phyloP scores from a whole-genome alignment of 2,888 invertebrate genomes.

The Pachymerium ferrugineum region DNA sequence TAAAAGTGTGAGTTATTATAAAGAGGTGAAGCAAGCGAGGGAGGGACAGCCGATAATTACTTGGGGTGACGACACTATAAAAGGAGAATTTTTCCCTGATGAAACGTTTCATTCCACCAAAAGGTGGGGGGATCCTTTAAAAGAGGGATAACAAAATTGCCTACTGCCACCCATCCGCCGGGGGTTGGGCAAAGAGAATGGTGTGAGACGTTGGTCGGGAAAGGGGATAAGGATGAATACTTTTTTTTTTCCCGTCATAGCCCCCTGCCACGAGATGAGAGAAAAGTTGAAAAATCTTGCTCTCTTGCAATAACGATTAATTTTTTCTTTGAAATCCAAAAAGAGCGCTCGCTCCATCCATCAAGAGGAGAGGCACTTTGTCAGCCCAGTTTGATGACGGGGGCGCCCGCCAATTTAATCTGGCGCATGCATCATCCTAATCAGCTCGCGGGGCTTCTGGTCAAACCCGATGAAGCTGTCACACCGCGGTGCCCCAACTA shows the following conservation, averaged over 20 bases:
- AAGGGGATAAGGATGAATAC: conserved; percentile 7
- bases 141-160: conserved; percentile 17
- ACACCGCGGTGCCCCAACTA: no score
- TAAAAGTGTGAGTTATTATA: conserved; percentile 16
- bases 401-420: background rate
- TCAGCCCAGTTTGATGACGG: background rate
- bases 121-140: background rate
- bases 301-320: background rate
- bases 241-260: background rate
- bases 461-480: conserved; percentile 12
- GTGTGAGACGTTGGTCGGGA: background rate
- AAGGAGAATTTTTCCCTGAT: conserved; percentile 21
- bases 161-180: background rate
- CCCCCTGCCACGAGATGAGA: background rate
- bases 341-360: background rate
- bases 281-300: background rate
- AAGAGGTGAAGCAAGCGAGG: conserved; percentile 10
- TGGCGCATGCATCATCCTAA: conserved; percentile 14
- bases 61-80: conserved; percentile 18
- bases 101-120: conserved; percentile 14
- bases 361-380: conserved; percentile 18
- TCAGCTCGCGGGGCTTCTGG: conserved; percentile 18
- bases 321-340: conserved; percentile 7
- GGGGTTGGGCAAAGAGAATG: background rate
- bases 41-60: conserved; percentile 14